A percentile compares a stretch with the other conserved stretches of the same genome.
Conservation (phyloP, 92 coral and sea anemone species). For the Heteractis magnifica region DNA sequence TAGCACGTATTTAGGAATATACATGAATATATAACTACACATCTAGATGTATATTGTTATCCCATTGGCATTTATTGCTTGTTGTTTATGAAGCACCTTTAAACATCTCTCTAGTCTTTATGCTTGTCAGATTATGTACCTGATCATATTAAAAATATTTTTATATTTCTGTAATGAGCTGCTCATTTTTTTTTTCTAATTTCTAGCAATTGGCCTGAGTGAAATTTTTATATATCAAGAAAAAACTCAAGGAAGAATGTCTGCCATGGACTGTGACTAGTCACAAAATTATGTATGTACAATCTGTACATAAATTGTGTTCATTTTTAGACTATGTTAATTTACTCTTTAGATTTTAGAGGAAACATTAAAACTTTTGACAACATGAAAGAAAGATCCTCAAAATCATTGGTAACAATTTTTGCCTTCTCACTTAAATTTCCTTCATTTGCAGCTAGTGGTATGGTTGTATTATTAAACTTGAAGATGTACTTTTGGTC, state of each 20-base stretch:
- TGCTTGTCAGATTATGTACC: not conserved
- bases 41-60: too few relatives aligned
- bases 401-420: conserved; percentile 64
- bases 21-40: not conserved
- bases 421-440: conserved; percentile 70
- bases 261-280: too few relatives aligned
- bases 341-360: conserved; percentile 48
- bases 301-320: not conserved
- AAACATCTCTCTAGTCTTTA: not conserved
- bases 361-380: conserved; percentile 97
- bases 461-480: conserved; percentile 72
- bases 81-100: not conserved
- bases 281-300: not conserved
- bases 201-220: not conserved
- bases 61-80: too few relatives aligned
- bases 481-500: conserved; percentile 68
- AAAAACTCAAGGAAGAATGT: too few relatives aligned
- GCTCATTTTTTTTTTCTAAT: not conserved
- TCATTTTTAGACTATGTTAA: not conserved
- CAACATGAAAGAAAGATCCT: conserved; percentile 87
- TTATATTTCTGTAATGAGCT: not conserved
- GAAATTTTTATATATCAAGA: too few relatives aligned
- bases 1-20: not conserved
- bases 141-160: too few relatives aligned
- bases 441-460: conserved; percentile 54